Conservation (phyloP, 2,797 vertebrate genomes). For the Kryptolebias ocellatus region DNA sequence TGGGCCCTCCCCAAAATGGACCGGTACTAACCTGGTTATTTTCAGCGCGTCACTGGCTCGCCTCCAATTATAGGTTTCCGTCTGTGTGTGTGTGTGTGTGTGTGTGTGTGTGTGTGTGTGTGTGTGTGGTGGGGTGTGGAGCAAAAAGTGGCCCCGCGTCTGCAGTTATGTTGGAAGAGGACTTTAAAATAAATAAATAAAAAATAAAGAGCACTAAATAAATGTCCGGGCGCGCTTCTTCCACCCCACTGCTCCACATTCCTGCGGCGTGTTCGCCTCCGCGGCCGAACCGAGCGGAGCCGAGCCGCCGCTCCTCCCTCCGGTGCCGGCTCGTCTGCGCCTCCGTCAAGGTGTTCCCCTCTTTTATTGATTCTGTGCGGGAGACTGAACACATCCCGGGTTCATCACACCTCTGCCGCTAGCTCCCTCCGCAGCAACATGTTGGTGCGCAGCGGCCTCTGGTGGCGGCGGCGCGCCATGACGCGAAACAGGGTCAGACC, state of each 20-base stretch:
- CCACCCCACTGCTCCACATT: slow-evolving; percentile 55
- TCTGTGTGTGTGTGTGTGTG: not conserved
- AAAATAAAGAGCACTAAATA: slow-evolving; percentile 15
- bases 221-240: slow-evolving; percentile 52
- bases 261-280: slow-evolving; percentile 50
- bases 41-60: slow-evolving; percentile 76
- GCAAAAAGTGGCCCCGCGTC: slow-evolving; percentile 34
- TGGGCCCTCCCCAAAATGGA: slow-evolving; percentile 82
- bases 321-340: slow-evolving; percentile 46
- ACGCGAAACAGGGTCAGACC: not conserved
- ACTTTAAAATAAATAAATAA: slow-evolving; percentile 31
- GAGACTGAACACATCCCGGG: slow-evolving; percentile 59
- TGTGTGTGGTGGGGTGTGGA: slow-evolving; percentile 26
- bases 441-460: slow-evolving; percentile 67
- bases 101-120: too few relatives aligned
- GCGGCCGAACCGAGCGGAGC: slow-evolving; percentile 18
- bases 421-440: slow-evolving; percentile 43
- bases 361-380: slow-evolving; percentile 55
- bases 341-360: slow-evolving; percentile 67
- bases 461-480: slow-evolving; percentile 35
- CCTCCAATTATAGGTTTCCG: slow-evolving; percentile 71
- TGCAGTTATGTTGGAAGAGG: slow-evolving; percentile 42
- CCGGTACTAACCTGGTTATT: slow-evolving; percentile 81
- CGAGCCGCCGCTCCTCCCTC: slow-evolving; percentile 10
- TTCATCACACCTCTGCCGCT: slow-evolving; percentile 67